These are phyloP conservation scores for Itoplectis maculator DNA, from an alignment of 2,888 invertebrate genomes.

Conservation along the genomic window DNA sequence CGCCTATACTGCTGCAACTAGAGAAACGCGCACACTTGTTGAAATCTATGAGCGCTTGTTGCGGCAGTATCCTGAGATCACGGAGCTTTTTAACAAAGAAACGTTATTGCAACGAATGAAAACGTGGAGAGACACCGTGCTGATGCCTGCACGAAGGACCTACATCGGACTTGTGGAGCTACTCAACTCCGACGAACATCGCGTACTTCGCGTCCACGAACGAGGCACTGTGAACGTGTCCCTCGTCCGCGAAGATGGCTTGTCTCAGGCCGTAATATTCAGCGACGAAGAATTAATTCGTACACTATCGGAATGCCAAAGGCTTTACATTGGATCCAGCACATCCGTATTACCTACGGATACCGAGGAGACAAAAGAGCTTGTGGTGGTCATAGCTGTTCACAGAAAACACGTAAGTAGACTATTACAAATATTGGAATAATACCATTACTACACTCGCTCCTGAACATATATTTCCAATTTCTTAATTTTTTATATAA, in stretches of 20 bases:
- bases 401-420: conserved; percentile 3
- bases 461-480: not conserved
- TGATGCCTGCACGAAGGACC: not conserved
- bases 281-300: not conserved
- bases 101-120: not conserved
- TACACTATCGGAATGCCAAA: not conserved
- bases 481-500: not conserved
- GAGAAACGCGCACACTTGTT: not conserved
- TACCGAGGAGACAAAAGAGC: not conserved
- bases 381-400: not conserved
- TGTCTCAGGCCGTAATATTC: not conserved
- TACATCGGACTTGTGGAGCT: not conserved
- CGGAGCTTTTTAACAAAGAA: not conserved
- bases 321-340: conserved; percentile 10
- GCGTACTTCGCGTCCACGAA: conserved; percentile 8
- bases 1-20: not conserved
- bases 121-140: not conserved
- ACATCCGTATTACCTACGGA: not conserved
- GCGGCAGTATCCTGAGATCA: not conserved
- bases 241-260: not conserved
- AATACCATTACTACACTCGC: not conserved
- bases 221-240: not conserved
- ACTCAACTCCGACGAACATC: conserved; percentile 3
- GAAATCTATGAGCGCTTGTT: conserved; percentile 5
- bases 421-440: not conserved